Evolutionary conservation across 1,140 invertebrate species (phyloP).

Genomic region (Stegodyphus dumicola): DNA sequence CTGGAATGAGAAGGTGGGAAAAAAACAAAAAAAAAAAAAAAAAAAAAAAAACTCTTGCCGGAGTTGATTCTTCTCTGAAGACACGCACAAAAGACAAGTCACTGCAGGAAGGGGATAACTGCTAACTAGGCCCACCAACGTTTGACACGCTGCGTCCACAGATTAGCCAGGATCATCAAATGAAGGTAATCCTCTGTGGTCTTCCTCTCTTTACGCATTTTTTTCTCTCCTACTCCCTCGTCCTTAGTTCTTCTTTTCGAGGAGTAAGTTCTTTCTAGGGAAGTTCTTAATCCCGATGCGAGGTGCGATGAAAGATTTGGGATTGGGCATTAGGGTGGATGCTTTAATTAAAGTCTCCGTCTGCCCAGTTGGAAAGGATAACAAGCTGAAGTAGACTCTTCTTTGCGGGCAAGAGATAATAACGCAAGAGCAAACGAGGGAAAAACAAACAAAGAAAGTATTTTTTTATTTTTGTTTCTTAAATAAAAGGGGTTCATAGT

Average conservation of each 20-base stretch:
- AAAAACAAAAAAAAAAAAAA: too few species aligned
- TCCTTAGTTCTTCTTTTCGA: conserved; percentile 24
- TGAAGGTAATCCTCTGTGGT: conserved; percentile 57
- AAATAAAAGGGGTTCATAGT: too few species aligned
- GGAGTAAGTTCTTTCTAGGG: conserved; percentile 17
- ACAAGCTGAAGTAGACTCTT: conserved; percentile 22
- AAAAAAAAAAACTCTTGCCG: too few species aligned
- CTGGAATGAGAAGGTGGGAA: too few species aligned
- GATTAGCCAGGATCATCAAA: conserved; percentile 58
- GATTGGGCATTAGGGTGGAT: conserved; percentile 38
- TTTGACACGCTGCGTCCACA: conserved; percentile 39
- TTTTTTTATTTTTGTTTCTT: too few species aligned
- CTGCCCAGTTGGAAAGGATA: conserved; percentile 5
- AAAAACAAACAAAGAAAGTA: too few species aligned
- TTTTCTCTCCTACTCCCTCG: background rate
- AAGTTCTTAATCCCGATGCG: conserved; percentile 49
- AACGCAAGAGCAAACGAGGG: too few species aligned
- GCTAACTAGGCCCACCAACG: conserved; percentile 47
- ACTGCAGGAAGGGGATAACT: conserved; percentile 11
- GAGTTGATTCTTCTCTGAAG: background rate
- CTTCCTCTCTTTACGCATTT: background rate
- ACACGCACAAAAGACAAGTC: conserved; percentile 40
- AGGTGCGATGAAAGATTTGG: conserved; percentile 56
- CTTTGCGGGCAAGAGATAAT: background rate
- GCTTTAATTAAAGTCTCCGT: conserved; percentile 56